Evolutionary conservation across 1,140 invertebrate genomes (phyloP).

Genomic region (Lepidurus packardi): DNA sequence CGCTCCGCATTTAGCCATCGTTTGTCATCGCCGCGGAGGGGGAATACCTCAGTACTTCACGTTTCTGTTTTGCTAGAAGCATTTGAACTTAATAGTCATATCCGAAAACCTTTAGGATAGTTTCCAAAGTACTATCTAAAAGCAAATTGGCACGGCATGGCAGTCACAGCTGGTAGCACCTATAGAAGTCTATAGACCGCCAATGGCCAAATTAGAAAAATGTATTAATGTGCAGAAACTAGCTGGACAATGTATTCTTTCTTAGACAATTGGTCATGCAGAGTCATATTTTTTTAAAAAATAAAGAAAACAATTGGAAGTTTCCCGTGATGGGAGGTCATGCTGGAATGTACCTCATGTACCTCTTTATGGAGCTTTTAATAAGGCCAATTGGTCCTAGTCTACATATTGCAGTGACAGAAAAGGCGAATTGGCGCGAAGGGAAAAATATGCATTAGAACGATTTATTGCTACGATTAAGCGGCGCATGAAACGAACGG

Average conservation of each 20-base stretch:
- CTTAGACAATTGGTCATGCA: background rate
- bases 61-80: background rate
- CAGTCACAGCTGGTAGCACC: no score
- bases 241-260: background rate
- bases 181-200: background rate
- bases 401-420: no score
- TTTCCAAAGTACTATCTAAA: no score
- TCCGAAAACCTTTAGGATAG: no score
- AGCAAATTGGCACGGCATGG: no score
- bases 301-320: background rate
- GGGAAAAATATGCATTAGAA: no score
- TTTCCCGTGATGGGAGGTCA: background rate
- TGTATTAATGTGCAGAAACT: no score
- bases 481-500: no score
- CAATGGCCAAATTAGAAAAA: background rate
- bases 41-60: background rate
- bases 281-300: background rate
- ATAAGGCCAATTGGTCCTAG: no score
- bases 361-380: background rate
- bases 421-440: no score
- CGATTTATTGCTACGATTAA: no score
- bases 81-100: no score
- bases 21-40: background rate
- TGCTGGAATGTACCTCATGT: background rate
- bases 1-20: slow-evolving; percentile 15